These are phyloP conservation scores for Pycnomerus fuliginosus DNA, from an alignment of 2,888 invertebrate species.

Conservation along the genomic window DNA sequence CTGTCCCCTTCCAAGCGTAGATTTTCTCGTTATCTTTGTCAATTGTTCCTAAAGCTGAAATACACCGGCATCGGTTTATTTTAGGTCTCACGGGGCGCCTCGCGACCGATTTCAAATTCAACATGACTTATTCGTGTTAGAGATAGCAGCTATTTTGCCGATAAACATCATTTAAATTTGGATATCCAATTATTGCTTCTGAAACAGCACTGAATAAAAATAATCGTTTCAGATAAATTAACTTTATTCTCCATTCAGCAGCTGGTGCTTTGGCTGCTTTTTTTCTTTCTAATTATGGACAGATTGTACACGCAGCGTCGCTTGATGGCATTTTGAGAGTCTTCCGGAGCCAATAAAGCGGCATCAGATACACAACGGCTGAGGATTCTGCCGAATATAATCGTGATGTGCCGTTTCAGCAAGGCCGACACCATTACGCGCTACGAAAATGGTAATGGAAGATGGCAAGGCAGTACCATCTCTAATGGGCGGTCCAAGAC, in stretches of 20 bases:
- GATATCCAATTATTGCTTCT: conserved; percentile 9
- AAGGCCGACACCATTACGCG: conserved; percentile 10
- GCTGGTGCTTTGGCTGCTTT: conserved; percentile 26
- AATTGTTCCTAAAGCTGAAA: conserved; percentile 27
- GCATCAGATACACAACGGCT: conserved; percentile 30
- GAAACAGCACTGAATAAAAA: conserved; percentile 9
- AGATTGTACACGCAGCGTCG: conserved; percentile 37
- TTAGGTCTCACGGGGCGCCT: conserved; percentile 15
- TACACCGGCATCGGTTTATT: conserved; percentile 24
- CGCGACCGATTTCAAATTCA: conserved; percentile 18
- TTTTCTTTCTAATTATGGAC: conserved; percentile 40
- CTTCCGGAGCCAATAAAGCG: conserved; percentile 39
- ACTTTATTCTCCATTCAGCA: conserved; percentile 34
- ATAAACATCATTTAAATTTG: conserved; percentile 11
- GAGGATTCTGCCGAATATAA: conserved; percentile 26
- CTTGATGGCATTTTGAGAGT: conserved; percentile 43
- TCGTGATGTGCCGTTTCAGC: conserved; percentile 9
- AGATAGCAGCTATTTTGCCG: conserved; percentile 14
- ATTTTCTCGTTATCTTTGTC: conserved; percentile 30
- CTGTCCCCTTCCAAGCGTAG: conserved; percentile 24
- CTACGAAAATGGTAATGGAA: conserved; percentile 19
- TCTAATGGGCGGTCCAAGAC: conserved; percentile 8
- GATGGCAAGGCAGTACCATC: conserved; percentile 12
- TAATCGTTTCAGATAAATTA: conserved; percentile 31
- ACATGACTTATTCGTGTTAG: conserved; percentile 19